Evolutionary conservation across 2,113 vertebrate genomes (phyloP), one percentile per base, ranked within the genome.

Genomic region (Scatophagus argus): DNA sequence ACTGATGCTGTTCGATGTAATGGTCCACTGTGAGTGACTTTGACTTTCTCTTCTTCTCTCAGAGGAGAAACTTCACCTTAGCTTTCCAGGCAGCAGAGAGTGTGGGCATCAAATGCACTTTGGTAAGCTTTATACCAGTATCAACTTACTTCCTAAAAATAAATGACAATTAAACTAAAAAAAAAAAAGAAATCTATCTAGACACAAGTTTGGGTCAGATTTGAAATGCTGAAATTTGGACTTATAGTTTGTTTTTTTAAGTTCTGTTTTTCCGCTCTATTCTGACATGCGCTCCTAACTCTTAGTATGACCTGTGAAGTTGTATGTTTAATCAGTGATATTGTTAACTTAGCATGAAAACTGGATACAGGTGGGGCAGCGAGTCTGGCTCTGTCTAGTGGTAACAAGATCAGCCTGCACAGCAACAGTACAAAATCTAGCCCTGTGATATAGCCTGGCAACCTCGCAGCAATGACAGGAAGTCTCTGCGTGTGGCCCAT

Each of bases 1-100:
- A n/a, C n/a, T n/a, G n/a, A n/a, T 2, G 3, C 6, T 19, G 34
- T 56, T 5, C 3, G 34, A 39, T 11, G 3, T 23, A 2, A 21
- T 6, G 1, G 34, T 41, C 41, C 10, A 17, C 23, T 16, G 44
- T 39, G 23, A 43, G 43, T 82, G 39, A 86, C 21, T 64, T 36
- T 38, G 34, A 47, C 16, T 77, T 21, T 74, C 17, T 55, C 25
- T 55, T 73, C 38, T 64, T 75, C 34, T 63, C 77, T 59, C 94
- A 99, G 98, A 96, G 96, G 92, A 96, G 97, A 90, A 99, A 99
- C 91, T 99, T 99, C 90, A 97, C 96, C 1, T 91, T 99, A 87
- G 98, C 98, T 49, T 99, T 99, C 94, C 98, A 99, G 89, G 98
- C 98, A 16, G 98, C 98, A 32, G 97, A 99, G 91, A 99, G 98